These are phyloP conservation scores for Aratinga solstitialis DNA, from an alignment of 2,797 vertebrate species.

Conservation along the genomic window DNA sequence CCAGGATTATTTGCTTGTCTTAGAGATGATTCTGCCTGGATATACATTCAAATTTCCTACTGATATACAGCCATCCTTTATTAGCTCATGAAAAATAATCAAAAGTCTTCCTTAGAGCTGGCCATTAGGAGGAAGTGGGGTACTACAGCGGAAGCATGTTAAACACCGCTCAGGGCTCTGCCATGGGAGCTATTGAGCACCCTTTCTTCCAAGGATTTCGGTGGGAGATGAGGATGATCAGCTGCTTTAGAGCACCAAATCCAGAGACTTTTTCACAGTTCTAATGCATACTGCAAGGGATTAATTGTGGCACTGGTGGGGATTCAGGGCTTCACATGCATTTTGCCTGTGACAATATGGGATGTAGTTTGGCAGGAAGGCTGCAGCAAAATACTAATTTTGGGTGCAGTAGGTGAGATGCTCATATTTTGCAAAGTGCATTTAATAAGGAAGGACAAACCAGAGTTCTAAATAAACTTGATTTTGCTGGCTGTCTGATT, in stretches of 20 bases:
- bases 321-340: conserved; percentile 4
- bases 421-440: neutral
- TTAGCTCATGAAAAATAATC: conserved; percentile 14
- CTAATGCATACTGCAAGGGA: neutral
- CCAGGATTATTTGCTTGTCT: conserved; percentile 54
- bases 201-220: neutral
- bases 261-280: neutral
- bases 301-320: conserved; percentile 8
- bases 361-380: neutral
- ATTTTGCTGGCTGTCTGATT: conserved; percentile 24
- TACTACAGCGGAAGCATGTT: neutral
- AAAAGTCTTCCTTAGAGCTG: neutral
- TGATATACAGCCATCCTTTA: conserved; percentile 46
- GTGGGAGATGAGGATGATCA: neutral
- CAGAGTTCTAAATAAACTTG: neutral
- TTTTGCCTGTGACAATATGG: conserved; percentile 17
- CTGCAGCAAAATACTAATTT: conserved; percentile 22
- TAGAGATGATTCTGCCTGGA: conserved; percentile 36
- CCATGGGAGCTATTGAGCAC: neutral
- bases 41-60: conserved; percentile 56
- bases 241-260: neutral
- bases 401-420: conserved; percentile 9
- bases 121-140: neutral
- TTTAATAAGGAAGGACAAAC: conserved; percentile 49
- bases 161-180: neutral